Evolutionary conservation across 2,113 vertebrate genomes (phyloP).

Genomic region (Megatriorchis doriae): DNA sequence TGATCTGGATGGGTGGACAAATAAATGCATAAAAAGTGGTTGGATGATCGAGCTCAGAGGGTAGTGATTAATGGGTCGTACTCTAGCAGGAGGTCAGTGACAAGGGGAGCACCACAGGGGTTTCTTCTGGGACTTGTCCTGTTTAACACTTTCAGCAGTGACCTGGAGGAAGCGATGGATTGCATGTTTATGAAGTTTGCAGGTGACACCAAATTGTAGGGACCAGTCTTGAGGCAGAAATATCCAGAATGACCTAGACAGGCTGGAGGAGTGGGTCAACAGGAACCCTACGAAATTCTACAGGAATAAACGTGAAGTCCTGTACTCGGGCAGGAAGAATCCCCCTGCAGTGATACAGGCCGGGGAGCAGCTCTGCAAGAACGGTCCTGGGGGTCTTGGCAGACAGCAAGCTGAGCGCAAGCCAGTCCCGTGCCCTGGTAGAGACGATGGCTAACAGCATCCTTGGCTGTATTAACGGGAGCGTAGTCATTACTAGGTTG

Average conservation of each 20-base stretch:
- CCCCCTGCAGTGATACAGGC: neutral
- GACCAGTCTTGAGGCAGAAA: neutral
- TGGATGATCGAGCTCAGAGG: neutral
- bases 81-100: neutral
- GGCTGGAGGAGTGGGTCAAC: neutral
- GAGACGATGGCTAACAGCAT: rapidly evolving
- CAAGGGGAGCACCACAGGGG: neutral
- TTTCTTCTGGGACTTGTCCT: neutral
- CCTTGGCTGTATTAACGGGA: neutral
- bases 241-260: neutral
- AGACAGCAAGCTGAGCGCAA: neutral
- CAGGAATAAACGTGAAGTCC: neutral
- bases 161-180: neutral
- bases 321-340: neutral
- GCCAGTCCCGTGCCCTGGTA: neutral
- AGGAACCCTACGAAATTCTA: neutral
- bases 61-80: neutral
- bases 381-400: neutral
- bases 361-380: neutral
- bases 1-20: neutral
- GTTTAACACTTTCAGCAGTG: neutral
- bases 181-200: neutral
- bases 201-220: neutral
- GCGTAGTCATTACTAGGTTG: neutral
- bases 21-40: neutral